Conservation (phyloP, 2,113 vertebrate genomes). For the Nestor notabilis region DNA sequence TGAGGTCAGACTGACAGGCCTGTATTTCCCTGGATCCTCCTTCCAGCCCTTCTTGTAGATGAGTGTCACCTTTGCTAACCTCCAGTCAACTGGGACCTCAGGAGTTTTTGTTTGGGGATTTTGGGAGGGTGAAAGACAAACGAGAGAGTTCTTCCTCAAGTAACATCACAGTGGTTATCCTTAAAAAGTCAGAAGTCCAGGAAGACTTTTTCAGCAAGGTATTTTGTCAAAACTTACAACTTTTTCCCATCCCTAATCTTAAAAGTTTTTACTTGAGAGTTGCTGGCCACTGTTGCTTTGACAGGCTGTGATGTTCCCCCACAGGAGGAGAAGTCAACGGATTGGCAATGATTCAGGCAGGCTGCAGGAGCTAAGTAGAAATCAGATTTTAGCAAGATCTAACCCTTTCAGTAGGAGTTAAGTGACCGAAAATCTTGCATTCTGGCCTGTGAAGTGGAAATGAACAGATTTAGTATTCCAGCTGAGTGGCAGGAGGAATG, state of each 20-base stretch:
- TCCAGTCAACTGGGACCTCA: background rate
- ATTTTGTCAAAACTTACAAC: background rate
- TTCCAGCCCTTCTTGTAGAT: background rate
- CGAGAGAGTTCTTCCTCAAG: background rate
- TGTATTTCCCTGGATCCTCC: background rate
- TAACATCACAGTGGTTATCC: background rate
- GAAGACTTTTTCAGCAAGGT: background rate
- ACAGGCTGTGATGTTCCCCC: background rate
- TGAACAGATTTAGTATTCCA: constrained; percentile 52
- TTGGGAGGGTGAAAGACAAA: background rate
- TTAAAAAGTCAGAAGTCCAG: background rate
- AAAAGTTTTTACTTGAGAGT: background rate
- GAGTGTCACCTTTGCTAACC: background rate
- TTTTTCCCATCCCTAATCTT: background rate
- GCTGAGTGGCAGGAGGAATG: constrained; percentile 31
- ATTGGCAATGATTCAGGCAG: background rate
- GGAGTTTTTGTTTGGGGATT: background rate
- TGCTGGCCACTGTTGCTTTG: background rate
- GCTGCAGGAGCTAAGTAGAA: background rate
- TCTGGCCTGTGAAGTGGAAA: constrained; percentile 42
- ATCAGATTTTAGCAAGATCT: background rate
- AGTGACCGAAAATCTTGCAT: constrained; percentile 13
- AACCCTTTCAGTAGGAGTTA: constrained; percentile 1
- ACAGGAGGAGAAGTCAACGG: background rate
- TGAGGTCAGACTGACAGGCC: background rate